These are phyloP conservation scores for Macrochelys suwanniensis DNA, from an alignment of 2,797 vertebrate genomes.

Conservation along the genomic window DNA sequence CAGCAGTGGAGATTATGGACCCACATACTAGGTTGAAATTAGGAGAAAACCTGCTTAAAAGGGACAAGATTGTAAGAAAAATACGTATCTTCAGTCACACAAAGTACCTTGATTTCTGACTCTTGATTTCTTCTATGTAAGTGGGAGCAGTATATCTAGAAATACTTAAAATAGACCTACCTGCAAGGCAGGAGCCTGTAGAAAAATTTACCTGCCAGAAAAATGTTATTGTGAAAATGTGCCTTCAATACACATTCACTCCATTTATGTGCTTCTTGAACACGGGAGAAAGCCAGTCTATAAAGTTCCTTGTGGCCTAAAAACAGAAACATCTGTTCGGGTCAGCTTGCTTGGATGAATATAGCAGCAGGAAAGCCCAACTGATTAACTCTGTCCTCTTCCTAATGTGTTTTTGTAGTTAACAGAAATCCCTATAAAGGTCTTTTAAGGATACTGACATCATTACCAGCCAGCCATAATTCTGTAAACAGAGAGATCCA, in stretches of 20 bases:
- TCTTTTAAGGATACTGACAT: slow-evolving; percentile 65
- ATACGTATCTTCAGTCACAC: not conserved
- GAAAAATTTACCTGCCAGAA: slow-evolving; percentile 42
- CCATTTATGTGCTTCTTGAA: slow-evolving; percentile 34
- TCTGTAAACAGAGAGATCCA: slow-evolving; percentile 64
- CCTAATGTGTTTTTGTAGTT: slow-evolving; percentile 58
- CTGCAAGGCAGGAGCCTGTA: not conserved
- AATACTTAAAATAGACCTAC: slow-evolving; percentile 19
- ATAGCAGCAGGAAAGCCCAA: slow-evolving; percentile 73
- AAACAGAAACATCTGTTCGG: slow-evolving; percentile 73
- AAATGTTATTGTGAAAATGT: slow-evolving; percentile 33
- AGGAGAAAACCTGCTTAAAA: not conserved
- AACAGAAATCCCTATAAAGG: slow-evolving; percentile 74
- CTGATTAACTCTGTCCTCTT: slow-evolving; percentile 75
- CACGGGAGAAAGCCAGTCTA: slow-evolving; percentile 39
- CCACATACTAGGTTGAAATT: not conserved
- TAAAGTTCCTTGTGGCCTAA: slow-evolving; percentile 62
- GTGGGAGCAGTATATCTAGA: not conserved
- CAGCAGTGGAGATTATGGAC: not conserved
- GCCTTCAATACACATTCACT: slow-evolving; percentile 10
- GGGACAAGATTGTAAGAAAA: slow-evolving; percentile 2
- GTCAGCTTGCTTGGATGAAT: slow-evolving; percentile 67
- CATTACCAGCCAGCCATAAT: slow-evolving; percentile 50
- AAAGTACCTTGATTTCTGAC: not conserved
- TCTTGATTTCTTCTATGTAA: not conserved